Evolutionary conservation across 2,888 invertebrate species (phyloP).

Genomic region (Hemistola chrysoprasaria): DNA sequence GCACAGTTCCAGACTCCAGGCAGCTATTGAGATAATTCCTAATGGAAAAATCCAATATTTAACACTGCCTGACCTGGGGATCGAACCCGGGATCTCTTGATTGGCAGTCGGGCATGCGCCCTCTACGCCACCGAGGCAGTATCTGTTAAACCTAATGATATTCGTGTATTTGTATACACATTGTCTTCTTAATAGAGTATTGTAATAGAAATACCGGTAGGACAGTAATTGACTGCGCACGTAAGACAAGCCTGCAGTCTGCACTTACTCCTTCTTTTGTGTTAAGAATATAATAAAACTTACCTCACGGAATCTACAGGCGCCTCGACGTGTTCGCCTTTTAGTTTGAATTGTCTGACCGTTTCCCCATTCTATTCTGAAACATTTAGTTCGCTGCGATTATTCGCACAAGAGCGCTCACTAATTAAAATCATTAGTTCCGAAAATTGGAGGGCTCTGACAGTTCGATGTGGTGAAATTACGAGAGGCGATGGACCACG

Average conservation of each 20-base stretch:
- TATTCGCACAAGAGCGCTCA: constrained; percentile 17
- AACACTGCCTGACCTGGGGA: no score
- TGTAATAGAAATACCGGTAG: constrained; percentile 55
- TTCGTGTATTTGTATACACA: constrained; percentile 41
- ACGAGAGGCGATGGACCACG: not conserved
- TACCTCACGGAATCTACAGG: constrained; percentile 54
- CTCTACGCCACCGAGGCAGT: no score
- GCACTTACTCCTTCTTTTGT: constrained; percentile 51
- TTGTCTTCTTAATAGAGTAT: constrained; percentile 63
- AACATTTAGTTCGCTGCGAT: constrained; percentile 17
- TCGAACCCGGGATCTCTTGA: no score
- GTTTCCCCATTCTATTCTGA: constrained; percentile 23
- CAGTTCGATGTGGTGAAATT: constrained; percentile 13
- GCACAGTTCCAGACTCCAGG: no score
- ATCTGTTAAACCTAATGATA: no score
- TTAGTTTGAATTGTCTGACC: no score
- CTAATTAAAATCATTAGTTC: constrained; percentile 26
- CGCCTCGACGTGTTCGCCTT: constrained; percentile 35
- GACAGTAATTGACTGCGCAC: constrained; percentile 59
- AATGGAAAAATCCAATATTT: no score
- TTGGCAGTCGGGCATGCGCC: no score
- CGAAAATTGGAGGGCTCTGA: constrained; percentile 20
- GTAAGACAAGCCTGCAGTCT: constrained; percentile 32
- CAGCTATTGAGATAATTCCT: no score
- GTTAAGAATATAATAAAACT: constrained; percentile 67